Conservation (phyloP, 2,888 invertebrate genomes). For the Caenorhabditis sulstoni region DNA sequence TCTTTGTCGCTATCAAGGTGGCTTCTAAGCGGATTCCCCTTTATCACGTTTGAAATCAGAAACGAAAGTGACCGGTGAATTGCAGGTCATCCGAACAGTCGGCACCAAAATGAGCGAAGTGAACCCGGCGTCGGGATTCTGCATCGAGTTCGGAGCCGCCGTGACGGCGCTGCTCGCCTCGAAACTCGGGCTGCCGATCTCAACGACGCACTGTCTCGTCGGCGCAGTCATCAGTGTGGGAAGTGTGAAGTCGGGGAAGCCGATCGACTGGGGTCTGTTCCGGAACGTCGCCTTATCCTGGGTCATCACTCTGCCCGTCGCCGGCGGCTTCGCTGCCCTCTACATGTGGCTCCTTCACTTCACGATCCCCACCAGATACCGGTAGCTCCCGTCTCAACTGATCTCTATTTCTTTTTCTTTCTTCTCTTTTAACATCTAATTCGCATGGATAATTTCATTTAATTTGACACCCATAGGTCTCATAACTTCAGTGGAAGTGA, state of each 20-base stretch:
- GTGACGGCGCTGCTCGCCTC: slow-evolving; percentile 95
- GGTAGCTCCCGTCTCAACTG: slow-evolving; percentile 1
- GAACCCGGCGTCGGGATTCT: slow-evolving; percentile 96
- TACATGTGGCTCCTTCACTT: slow-evolving; percentile 57
- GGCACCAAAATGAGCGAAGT: slow-evolving; percentile 96
- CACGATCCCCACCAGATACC: slow-evolving; percentile 42
- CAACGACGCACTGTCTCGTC: slow-evolving; percentile 98
- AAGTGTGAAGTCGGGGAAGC: slow-evolving; percentile 85
- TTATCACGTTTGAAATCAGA: slow-evolving; percentile 1
- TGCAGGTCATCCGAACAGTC: slow-evolving; percentile 93
- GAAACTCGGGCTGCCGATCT: slow-evolving; percentile 96
- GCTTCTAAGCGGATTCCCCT: background rate
- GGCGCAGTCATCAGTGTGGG: slow-evolving; percentile 97
- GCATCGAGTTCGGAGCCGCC: slow-evolving; percentile 96
- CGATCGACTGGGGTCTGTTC: slow-evolving; percentile 83
- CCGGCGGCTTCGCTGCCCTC: slow-evolving; percentile 56
- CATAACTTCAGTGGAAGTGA: slow-evolving; percentile 12
- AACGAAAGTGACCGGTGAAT: slow-evolving; percentile 14
- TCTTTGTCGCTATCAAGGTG: background rate
- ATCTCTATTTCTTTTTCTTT: slow-evolving; percentile 4
- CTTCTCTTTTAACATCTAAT: background rate
- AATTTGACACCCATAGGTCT: slow-evolving; percentile 12
- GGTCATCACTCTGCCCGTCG: slow-evolving; percentile 94
- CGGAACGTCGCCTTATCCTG: slow-evolving; percentile 96
- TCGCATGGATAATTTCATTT: slow-evolving; percentile 15